Conservation (phyloP, 2,797 vertebrate species). For the Coranthus polyacanthus region DNA sequence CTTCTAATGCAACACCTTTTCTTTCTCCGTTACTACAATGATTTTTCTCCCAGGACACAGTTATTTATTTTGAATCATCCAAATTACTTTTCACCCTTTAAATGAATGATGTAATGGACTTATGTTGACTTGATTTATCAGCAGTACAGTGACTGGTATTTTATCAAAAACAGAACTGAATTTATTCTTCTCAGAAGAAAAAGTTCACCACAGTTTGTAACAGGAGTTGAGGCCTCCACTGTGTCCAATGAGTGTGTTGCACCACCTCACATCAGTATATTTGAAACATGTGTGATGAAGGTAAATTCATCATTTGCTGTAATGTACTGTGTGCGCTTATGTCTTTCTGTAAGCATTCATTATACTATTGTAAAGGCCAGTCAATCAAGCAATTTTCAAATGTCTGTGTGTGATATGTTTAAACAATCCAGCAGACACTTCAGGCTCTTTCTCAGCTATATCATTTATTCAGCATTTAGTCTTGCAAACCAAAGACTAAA, state of each 20-base stretch:
- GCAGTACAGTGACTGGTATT: neutral
- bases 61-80: neutral
- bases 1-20: too few relatives aligned
- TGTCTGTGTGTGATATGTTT: too few relatives aligned
- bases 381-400: conserved; percentile 24
- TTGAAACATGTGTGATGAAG: conserved; percentile 54
- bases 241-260: conserved; percentile 32
- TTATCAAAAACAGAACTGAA: conserved; percentile 2
- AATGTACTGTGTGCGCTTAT: neutral
- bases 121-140: neutral
- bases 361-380: conserved; percentile 24
- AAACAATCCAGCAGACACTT: too few relatives aligned
- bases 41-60: neutral
- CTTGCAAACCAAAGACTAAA: neutral
- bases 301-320: conserved; percentile 23
- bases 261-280: conserved; percentile 51
- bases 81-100: conserved; percentile 18
- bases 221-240: conserved; percentile 21
- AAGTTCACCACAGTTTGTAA: conserved; percentile 22
- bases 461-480: conserved; percentile 1
- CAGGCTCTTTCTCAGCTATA: too few relatives aligned
- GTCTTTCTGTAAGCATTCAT: conserved; percentile 27
- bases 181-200: conserved; percentile 5
- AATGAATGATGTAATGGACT: neutral
- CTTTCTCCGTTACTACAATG: too few relatives aligned